Evolutionary conservation across 37 sponge, comb jelly and placozoan species (phyloP).

Genomic region (Haliclona indistincta): DNA sequence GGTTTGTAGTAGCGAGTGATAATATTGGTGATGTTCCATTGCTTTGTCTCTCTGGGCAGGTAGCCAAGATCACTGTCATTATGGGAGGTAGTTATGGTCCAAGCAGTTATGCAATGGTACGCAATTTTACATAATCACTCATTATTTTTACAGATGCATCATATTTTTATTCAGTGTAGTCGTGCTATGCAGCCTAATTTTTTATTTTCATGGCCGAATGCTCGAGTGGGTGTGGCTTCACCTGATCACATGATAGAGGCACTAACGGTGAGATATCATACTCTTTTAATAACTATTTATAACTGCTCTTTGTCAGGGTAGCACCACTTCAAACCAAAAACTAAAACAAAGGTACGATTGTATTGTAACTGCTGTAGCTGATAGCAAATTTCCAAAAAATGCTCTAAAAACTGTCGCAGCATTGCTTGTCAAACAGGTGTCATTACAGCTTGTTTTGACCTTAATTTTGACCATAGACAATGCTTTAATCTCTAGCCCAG

Average conservation of each 20-base stretch:
- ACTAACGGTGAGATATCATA: background rate
- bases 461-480: no score
- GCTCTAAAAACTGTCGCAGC: no score
- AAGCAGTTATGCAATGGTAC: conserved; percentile 87
- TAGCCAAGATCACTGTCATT: conserved; percentile 84
- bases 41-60: background rate
- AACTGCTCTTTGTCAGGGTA: background rate
- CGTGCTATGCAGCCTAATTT: conserved; percentile 87
- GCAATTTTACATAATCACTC: background rate
- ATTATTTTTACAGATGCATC: background rate
- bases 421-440: no score
- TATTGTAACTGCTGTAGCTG: no score
- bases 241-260: conserved; percentile 27
- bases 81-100: conserved; percentile 90
- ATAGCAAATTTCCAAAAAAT: no score
- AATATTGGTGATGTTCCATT: background rate
- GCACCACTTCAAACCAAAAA: background rate
- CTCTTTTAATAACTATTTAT: background rate
- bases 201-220: conserved; percentile 93
- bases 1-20: background rate
- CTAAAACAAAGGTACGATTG: background rate
- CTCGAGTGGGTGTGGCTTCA: conserved; percentile 60
- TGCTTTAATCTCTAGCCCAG: no score
- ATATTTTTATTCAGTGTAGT: conserved; percentile 52
- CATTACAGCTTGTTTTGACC: no score